Conservation (phyloP, 1,140 invertebrate genomes). For the Neodiprion fabricii region DNA sequence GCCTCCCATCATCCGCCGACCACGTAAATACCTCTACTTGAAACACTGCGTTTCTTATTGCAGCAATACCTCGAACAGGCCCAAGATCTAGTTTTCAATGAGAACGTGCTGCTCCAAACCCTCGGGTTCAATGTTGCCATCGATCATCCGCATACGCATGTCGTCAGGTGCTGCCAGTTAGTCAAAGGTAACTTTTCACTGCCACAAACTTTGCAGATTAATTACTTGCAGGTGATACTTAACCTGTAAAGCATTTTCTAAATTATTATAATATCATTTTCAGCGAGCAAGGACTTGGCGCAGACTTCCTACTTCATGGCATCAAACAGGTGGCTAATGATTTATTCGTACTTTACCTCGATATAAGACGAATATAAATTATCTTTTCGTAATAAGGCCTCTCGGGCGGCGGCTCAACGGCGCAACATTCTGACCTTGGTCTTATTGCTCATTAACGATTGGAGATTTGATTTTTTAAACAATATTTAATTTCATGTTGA, state of each 20-base stretch:
- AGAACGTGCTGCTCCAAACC: conserved; percentile 95
- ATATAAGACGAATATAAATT: conserved; percentile 24
- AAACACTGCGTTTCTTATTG: conserved; percentile 48
- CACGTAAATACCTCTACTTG: background rate
- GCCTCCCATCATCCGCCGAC: background rate
- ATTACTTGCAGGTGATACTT: too few species aligned
- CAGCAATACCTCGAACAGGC: conserved; percentile 79
- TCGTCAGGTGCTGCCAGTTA: conserved; percentile 92
- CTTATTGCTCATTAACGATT: too few species aligned
- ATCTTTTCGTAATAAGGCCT: background rate
- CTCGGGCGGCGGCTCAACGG: background rate
- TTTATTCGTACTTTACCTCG: conserved; percentile 41
- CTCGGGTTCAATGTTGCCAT: conserved; percentile 96
- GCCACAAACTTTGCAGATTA: too few species aligned
- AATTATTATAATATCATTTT: conserved; percentile 39
- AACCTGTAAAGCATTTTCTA: conserved; percentile 12
- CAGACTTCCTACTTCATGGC: conserved; percentile 98
- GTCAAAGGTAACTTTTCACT: conserved; percentile 79
- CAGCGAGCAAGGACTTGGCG: conserved; percentile 93
- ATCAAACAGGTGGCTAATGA: conserved; percentile 81
- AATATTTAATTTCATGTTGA: background rate
- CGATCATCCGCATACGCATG: conserved; percentile 96
- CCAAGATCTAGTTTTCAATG: conserved; percentile 93
- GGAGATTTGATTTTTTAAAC: conserved; percentile 4
- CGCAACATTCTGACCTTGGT: background rate